Evolutionary conservation across 2,113 vertebrate species (phyloP).

Genomic region (Steatornis caripensis): DNA sequence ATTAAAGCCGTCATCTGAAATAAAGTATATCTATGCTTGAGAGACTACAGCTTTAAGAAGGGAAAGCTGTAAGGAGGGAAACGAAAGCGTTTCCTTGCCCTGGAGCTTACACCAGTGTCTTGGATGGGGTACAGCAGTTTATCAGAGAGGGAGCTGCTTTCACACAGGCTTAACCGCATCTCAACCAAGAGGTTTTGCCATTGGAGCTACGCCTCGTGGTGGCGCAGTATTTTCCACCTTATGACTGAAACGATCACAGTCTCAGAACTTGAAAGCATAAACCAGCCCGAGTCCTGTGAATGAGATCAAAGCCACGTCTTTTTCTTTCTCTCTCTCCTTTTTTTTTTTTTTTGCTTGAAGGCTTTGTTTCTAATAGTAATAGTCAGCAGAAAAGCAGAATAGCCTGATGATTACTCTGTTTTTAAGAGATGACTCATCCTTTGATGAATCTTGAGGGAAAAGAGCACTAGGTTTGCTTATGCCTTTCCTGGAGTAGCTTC

Average conservation of each 20-base stretch:
- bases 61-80: background rate
- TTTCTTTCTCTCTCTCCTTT: background rate
- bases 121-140: background rate
- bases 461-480: slow-evolving; percentile 34
- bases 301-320: background rate
- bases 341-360: background rate
- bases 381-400: slow-evolving; percentile 51
- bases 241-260: background rate
- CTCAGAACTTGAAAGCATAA: slow-evolving; percentile 10
- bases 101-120: background rate
- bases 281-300: background rate
- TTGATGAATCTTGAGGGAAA: slow-evolving; percentile 42
- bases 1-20: background rate
- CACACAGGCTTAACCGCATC: background rate
- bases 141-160: background rate
- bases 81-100: background rate
- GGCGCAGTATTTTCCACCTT: background rate
- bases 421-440: slow-evolving; percentile 53
- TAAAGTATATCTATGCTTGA: background rate
- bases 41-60: background rate
- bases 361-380: slow-evolving; percentile 39
- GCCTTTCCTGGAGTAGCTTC: slow-evolving; percentile 42
- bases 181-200: background rate
- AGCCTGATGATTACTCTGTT: slow-evolving; percentile 45
- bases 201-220: background rate